A percentile compares a stretch with the other conserved stretches of the same genome.
These are phyloP conservation scores for Aleiodes alternator DNA, from an alignment of 2,888 invertebrate genomes.

Conservation along the genomic window DNA sequence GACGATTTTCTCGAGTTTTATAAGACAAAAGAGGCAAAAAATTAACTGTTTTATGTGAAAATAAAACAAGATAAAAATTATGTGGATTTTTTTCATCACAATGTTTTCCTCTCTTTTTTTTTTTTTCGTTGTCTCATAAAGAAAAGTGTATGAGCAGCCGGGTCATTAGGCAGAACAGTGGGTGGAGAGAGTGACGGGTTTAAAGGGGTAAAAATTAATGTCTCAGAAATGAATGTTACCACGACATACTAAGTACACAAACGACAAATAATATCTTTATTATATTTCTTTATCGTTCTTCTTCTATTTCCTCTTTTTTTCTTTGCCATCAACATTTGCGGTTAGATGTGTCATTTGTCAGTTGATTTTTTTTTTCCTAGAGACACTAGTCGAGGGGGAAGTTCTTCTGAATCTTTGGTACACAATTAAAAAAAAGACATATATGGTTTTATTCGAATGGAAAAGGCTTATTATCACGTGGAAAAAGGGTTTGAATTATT, in stretches of 20 bases:
- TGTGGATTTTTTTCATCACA: not conserved
- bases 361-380: no score
- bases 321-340: conserved; percentile 5
- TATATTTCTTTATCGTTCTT: not conserved
- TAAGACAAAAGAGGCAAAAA: no score
- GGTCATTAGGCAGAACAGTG: conserved; percentile 72
- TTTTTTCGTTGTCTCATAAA: conserved; percentile 49
- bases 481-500: no score
- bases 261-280: not conserved
- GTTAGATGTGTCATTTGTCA: conserved; percentile 7
- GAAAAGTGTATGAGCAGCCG: conserved; percentile 57
- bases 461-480: no score
- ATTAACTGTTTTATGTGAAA: no score
- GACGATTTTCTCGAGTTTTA: conserved; percentile 19
- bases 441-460: no score
- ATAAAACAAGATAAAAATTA: not conserved
- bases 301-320: not conserved
- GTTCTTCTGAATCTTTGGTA: no score
- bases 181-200: not conserved
- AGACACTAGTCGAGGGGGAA: no score
- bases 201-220: conserved; percentile 75
- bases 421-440: no score
- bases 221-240: conserved; percentile 73
- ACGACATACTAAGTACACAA: conserved; percentile 18
- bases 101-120: not conserved